Base-by-base conservation (phyloP, 2,888 invertebrate genomes). In the Coecobrya sp. region DNA sequence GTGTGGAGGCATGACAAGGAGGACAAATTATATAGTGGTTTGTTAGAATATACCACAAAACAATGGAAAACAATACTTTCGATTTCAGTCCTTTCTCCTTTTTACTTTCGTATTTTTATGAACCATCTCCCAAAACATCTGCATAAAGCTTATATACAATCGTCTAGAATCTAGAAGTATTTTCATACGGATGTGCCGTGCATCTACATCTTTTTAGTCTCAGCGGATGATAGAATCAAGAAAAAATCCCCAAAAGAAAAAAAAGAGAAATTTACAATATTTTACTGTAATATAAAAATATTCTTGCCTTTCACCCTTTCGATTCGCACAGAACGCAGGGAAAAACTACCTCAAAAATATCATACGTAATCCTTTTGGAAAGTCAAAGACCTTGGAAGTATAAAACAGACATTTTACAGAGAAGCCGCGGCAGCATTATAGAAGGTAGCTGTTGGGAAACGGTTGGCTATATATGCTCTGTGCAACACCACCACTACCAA, bases 21-120 rank as follows among this genome's bases (percentile, higher is more conserved):
- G 27, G 65, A 65, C 65, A 65, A 65, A 65, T 65, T 65, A 65
- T 65, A 65, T 27, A 19, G 65, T 13, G 65, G 65, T 65, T 65
- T 65, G 65, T 65, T 2, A 25, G 65, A 25, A 27, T 65, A 65
- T 27, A 65, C 65, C 65, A 13, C 65, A 65, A 65, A 59, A 65
- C 65, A 65, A 65, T 65, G 65, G 65, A 65, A 65, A 65, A 65
- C 65, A 65, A 65, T 65, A 65, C 65, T 65, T 65, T 65, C 65
- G 65, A 65, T 65, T 65, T 65, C 65, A 25, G 65, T 27, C 27
- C 4, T 65, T 65, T 27, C 13, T 59, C 25, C 65, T 25, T 65
- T 65, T 10, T 65, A 0, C 65, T 65, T 27, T 65, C 65, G 25
- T 13, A 65, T 65, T 65, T 65, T 65, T 65, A 65, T 65, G 65